phyloP scores from a whole-genome alignment of 2,888 invertebrate genomes.

The Agriopis marginaria region DNA sequence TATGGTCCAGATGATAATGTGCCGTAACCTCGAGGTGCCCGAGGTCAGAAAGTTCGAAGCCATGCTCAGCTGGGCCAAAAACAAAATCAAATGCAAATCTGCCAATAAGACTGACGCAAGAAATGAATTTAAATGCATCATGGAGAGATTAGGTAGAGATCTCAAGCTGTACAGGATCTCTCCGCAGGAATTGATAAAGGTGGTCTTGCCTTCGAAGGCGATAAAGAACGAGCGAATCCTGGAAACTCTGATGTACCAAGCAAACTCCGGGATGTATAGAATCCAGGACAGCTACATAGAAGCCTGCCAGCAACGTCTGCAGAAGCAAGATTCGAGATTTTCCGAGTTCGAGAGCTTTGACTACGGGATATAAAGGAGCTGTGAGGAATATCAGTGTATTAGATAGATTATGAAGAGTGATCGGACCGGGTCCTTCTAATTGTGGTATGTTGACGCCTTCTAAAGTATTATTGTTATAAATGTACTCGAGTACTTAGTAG shows the following conservation, averaged over 20 bases:
- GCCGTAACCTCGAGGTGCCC: conserved; percentile 94
- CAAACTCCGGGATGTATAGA: conserved; percentile 96
- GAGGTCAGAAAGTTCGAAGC: conserved; percentile 97
- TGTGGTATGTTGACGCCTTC: conserved; percentile 83
- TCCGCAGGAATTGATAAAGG: conserved; percentile 96
- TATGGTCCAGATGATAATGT: conserved; percentile 98
- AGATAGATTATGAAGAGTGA: conserved; percentile 78
- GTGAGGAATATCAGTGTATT: conserved; percentile 85
- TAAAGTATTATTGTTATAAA: conserved; percentile 85
- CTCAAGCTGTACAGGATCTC: conserved; percentile 96
- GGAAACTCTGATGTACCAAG: conserved; percentile 97
- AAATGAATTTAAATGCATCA: conserved; percentile 96
- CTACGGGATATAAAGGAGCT: conserved; percentile 88
- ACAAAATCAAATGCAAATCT: conserved; percentile 92
- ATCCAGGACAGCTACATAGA: conserved; percentile 95
- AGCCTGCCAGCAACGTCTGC: conserved; percentile 94
- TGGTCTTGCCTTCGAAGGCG: conserved; percentile 96
- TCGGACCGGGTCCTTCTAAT: conserved; percentile 76
- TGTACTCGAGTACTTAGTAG: conserved; percentile 77
- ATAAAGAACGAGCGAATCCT: conserved; percentile 96
- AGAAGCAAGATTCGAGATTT: conserved; percentile 95
- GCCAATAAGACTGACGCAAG: conserved; percentile 93
- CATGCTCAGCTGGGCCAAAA: conserved; percentile 95
- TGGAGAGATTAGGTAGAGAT: conserved; percentile 96
- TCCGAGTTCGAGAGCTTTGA: conserved; percentile 94